Evolutionary conservation across 2,888 invertebrate species (phyloP).

Genomic region (Leucania comma): DNA sequence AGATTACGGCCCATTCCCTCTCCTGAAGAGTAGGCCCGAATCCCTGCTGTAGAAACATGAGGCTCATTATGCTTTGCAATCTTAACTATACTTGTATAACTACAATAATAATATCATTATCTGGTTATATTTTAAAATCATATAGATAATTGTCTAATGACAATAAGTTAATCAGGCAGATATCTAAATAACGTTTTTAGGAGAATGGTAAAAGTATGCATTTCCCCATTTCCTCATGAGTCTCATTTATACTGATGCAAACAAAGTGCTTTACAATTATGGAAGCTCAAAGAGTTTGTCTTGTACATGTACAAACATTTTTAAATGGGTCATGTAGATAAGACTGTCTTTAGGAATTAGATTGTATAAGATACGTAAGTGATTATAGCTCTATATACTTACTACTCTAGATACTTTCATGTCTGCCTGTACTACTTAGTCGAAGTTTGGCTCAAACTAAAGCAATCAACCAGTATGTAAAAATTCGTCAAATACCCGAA

Average conservation of each 20-base stretch:
- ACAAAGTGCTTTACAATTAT: not conserved
- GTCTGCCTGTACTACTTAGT: not conserved
- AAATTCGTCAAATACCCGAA: too few species aligned
- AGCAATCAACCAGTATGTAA: too few species aligned
- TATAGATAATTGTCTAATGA: not conserved
- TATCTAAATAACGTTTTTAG: not conserved
- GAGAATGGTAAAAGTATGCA: not conserved
- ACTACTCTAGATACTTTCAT: not conserved
- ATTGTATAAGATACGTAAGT: conserved; percentile 5
- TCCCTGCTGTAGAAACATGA: too few species aligned
- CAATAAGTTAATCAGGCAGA: not conserved
- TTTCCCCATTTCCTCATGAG: not conserved
- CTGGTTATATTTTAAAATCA: too few species aligned
- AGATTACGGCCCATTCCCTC: too few species aligned
- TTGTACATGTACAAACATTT: conserved; percentile 1
- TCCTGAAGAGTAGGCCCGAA: too few species aligned
- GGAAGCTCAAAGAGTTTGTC: not conserved
- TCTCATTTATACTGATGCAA: not conserved
- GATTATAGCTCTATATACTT: not conserved
- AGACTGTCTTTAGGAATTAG: not conserved
- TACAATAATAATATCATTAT: not conserved
- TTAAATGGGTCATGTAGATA: conserved; percentile 22
- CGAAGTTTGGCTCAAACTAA: too few species aligned
- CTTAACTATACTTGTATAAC: not conserved
- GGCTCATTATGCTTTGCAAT: too few species aligned